Conservation (phyloP, 1,140 invertebrate species). For the Meloidogyne exigua region DNA sequence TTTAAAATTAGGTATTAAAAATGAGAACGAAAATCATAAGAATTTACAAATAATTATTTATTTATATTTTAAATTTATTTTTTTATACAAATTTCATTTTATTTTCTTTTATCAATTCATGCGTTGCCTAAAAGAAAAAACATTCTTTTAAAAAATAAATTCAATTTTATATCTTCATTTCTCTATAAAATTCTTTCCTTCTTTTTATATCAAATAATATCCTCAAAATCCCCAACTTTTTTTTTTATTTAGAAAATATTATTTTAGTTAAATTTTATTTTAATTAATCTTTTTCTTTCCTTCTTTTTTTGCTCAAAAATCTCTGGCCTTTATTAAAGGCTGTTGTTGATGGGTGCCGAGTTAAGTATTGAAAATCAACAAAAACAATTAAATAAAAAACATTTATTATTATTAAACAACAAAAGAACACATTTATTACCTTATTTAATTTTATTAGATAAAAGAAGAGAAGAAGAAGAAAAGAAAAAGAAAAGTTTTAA, state of each 20-base stretch:
- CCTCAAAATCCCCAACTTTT: not conserved
- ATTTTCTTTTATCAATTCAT: not conserved
- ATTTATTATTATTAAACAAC: not conserved
- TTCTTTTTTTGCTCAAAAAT: not conserved
- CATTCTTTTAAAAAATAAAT: not conserved
- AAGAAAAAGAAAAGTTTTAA: not conserved
- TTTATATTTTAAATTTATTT: not conserved
- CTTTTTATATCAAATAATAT: not conserved
- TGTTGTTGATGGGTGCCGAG: conserved; percentile 23
- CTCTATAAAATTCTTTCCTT: not conserved
- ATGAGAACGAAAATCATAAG: no score
- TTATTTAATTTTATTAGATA: not conserved
- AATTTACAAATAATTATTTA: no score
- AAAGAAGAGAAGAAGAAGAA: not conserved
- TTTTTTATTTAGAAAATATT: not conserved
- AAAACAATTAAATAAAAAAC: conserved; percentile 9
- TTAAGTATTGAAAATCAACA: conserved; percentile 9
- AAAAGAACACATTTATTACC: not conserved
- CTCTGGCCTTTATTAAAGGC: not conserved
- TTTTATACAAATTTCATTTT: not conserved
- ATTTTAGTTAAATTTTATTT: not conserved
- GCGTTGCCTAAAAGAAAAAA: not conserved
- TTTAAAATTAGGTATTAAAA: no score
- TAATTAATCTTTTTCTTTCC: not conserved
- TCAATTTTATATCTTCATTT: conserved; percentile 1